These are phyloP conservation scores for Sycophaga agraensis DNA, from an alignment of 1,140 invertebrate genomes.

Conservation along the genomic window DNA sequence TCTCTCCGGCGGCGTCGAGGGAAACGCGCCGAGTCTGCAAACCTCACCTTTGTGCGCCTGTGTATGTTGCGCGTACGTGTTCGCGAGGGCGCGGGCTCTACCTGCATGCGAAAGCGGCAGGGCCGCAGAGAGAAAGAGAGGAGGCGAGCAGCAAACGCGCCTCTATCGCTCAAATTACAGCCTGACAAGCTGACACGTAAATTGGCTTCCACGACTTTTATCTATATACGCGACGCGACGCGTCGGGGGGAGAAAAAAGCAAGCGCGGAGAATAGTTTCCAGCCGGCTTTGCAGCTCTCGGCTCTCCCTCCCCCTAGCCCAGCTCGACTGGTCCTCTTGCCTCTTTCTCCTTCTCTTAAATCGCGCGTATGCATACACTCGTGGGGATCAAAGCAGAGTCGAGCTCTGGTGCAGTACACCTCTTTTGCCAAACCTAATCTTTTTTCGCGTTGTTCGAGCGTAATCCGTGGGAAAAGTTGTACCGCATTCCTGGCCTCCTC, in stretches of 20 bases:
- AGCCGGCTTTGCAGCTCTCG: too few relatives aligned
- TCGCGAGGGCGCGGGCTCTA: constrained; percentile 2
- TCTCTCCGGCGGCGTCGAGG: constrained; percentile 30
- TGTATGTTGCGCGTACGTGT: constrained; percentile 27
- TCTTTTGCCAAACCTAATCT: not conserved
- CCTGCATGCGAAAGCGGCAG: not conserved
- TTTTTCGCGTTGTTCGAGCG: not conserved
- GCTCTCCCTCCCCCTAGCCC: not conserved
- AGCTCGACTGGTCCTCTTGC: too few relatives aligned
- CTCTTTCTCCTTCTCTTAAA: too few relatives aligned
- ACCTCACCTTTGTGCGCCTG: constrained; percentile 15
- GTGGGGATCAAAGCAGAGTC: not conserved
- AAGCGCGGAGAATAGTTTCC: not conserved
- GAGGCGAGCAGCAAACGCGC: constrained; percentile 16
- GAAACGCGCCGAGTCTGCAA: not conserved
- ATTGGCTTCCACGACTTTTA: constrained; percentile 46
- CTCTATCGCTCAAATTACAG: constrained; percentile 52
- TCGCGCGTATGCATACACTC: too few relatives aligned
- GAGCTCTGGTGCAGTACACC: not conserved
- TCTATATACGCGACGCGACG: constrained; percentile 40
- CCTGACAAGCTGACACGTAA: constrained; percentile 54
- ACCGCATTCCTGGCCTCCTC: too few relatives aligned
- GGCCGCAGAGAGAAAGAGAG: not conserved
- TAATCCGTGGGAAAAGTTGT: not conserved
- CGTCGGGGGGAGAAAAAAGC: constrained; percentile 17